Evolutionary conservation across 2,113 vertebrate species (phyloP).

Genomic region (Scatophagus argus): DNA sequence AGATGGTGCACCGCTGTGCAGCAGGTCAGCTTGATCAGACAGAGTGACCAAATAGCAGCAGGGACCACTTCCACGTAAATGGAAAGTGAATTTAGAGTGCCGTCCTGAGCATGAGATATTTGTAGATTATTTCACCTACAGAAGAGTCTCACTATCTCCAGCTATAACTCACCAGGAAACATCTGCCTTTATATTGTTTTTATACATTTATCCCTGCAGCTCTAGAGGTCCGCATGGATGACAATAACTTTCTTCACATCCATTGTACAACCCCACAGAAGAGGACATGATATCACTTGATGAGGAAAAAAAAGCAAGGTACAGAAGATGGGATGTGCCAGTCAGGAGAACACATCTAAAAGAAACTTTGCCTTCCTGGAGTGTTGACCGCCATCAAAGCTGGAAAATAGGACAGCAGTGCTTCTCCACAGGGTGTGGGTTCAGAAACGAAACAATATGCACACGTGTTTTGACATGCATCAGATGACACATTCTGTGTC

Average conservation of each 20-base stretch:
- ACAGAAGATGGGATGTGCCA: conserved; percentile 8
- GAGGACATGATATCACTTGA: conserved; percentile 10
- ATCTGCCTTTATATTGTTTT: neutral
- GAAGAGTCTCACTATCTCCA: neutral
- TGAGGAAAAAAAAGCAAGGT: neutral
- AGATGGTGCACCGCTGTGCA: too few species aligned
- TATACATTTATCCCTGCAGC: neutral
- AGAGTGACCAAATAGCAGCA: too few species aligned
- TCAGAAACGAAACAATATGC: conserved; percentile 19
- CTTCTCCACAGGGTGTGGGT: neutral
- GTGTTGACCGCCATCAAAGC: conserved; percentile 11
- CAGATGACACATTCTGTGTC: neutral
- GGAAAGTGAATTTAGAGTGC: neutral
- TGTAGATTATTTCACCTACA: conserved; percentile 9
- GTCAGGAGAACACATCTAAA: conserved; percentile 10
- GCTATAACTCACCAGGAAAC: neutral
- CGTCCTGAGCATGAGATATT: neutral
- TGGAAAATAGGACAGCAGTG: conserved; percentile 20
- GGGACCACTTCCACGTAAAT: too few species aligned
- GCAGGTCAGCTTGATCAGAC: too few species aligned
- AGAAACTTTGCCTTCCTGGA: neutral
- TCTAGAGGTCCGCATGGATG: neutral
- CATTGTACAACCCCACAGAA: conserved; percentile 22
- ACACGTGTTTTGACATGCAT: conserved; percentile 17
- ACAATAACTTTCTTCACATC: conserved; percentile 7